Base-by-base conservation (phyloP, 2,797 vertebrate species). In the Buphagus erythrorhynchus region DNA sequence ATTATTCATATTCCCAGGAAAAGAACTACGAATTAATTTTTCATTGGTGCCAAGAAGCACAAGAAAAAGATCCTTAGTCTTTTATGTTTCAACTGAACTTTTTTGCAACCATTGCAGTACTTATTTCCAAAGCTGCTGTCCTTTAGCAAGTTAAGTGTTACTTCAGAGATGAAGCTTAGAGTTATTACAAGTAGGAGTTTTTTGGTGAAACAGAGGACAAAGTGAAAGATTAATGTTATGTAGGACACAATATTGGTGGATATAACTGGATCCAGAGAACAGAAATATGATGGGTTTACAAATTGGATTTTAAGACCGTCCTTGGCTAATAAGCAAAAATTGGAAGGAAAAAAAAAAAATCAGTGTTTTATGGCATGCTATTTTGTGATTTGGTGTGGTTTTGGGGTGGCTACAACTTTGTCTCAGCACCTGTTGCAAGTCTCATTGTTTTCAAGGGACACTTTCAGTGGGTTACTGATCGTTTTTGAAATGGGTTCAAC, bases 21-120 rank as follows among this genome's bases (percentile, higher is more conserved):
- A 26, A 85, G 22, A 88, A 13, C 25, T 89, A 38, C n/a, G 19
- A 78, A 68, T 75, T 55, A 81, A 29, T 62, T 81, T 67, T 90
- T 65, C 18, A 38, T 9, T 55, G 18, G 43, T 77, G 55, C 24
- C 49, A 65, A 71, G 79, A 63, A 83, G 26, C 36, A 49, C 21
- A 75, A 14, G 29, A 29, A 65, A 51, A 62, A 71, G n/a, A 33
- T 75, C 22, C 5, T 58, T 72, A 26, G 69, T 54, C 42, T 85
- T 77, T 88, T 45, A 28, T 45, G 59, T 80, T 88, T 94, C 55
- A 86, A 22, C 13, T 91, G 58, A 93, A 63, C 21, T 75, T 84
- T 35, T 16, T 59, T 93, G 42, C 36, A 86, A 12, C 15, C 69
- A 20, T 33, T 78, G 61, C 42, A 69, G 8, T 59, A 38, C 55